Evolutionary conservation across 2,797 vertebrate genomes (phyloP), one percentile per base, ranked within the genome.

Genomic region (Acanthurus leucopareius): DNA sequence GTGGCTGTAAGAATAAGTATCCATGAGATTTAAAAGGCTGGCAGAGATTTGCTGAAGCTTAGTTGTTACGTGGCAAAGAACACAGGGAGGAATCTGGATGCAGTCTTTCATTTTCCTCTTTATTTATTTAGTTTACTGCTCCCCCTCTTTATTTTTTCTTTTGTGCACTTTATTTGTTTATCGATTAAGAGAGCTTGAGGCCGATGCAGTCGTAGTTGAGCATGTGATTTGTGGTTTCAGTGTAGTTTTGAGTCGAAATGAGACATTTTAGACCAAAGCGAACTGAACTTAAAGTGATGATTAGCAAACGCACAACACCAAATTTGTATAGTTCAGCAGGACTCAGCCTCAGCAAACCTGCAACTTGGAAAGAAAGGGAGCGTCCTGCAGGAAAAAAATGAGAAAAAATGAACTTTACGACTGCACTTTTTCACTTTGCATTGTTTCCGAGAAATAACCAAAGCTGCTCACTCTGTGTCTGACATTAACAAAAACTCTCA

Each of bases 1-100:
- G 20, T 79, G 82, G 84, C 82, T 77, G 42, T 10, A 32, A 49
- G 45, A 81, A 80, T 69, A 54, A 35, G 15, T 77, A 51, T 73
- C 61, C 51, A 66, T 25, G 67, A 84, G 76, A 70, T 72, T 71
- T 64, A 48, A 68, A 61, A 57, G 22, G 6, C 52, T 77, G 83
- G 75, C 58, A 44, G 75, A 69, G 44, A 47, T 22, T 52, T 52
- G 3, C 47, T 61, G 10, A 7, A 70, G 72, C 67, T 57, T 40
- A 40, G 62, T 64, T 51, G 57, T 56, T 65, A 54, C 35, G 49
- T 80, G 66, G 70, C 45, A 35, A 57, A 40, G 47, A 77, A 66
- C 3, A 14, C 51, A 45, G 17, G 3, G 11, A n/a, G 0, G 32
- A 22, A 58, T 84, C 56, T 67, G 59, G 11, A 66, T 60, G 5